Evolutionary conservation across 2,888 invertebrate genomes (phyloP), one percentile per base, ranked within the genome.

Genomic region (Plagiodera versicolora): DNA sequence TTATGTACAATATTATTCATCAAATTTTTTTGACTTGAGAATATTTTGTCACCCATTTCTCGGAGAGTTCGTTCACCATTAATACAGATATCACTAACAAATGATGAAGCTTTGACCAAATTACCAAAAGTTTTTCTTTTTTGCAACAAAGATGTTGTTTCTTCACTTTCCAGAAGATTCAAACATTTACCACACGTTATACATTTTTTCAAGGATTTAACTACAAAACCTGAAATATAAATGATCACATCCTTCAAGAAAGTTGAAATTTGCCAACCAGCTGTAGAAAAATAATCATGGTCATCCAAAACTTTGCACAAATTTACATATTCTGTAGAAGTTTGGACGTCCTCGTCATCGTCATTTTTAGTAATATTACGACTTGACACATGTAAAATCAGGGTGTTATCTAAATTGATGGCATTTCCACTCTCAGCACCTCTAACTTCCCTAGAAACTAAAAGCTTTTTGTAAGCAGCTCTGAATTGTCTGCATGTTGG

Each of bases 161-260:
- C 52, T 10, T 52, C 19, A 16, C 18, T 16, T 35, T 35, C 35
- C 32, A 32, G 32, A 32, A 32, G 10, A 32, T 6, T 11, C 10
- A 32, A 32, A 11, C 32, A 32, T 32, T 32, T 32, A 6, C 32
- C 32, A 35, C 52, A 35, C 9, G 35, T 52, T 4, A 35, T 39
- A 32, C 16, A 51, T 18, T 51, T 51, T 30, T 51, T 51, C 20
- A 51, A 30, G 5, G 51, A 24, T 10, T 51, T 18, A 16, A 51
- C 51, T n/a, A 51, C 51, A 51, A 24, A 51, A 30, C 51, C 24
- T 10, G 51, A 28, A 32, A 51, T 51, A 51, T 51, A 51, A 16
- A 30, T 30, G 16, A 51, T 14, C 3, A 51, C 51, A 51, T 51
- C 51, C 11, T 24, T 9, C 4, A 51, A 28, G 14, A 32, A 51